Conservation (phyloP, 2,888 invertebrate genomes). For the Netelia inedita region DNA sequence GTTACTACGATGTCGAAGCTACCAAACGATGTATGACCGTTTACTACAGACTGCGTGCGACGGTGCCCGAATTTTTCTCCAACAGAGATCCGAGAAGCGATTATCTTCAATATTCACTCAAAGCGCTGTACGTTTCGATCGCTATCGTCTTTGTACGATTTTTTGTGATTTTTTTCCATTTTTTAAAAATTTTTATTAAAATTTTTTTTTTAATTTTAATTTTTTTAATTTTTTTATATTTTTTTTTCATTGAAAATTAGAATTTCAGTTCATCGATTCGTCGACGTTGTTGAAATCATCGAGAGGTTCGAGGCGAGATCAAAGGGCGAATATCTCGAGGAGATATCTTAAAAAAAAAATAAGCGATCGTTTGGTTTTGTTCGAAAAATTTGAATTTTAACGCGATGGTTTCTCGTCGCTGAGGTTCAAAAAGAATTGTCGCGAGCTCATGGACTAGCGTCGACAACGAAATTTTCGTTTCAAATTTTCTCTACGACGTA, state of each 20-base stretch:
- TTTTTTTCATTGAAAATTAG: not conserved
- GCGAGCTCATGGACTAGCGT: not conserved
- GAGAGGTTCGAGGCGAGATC: too few species aligned
- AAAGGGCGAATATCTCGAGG: too few species aligned
- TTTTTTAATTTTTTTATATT: conserved; percentile 11
- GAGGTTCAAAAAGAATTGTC: too few species aligned
- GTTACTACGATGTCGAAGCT: conserved; percentile 87
- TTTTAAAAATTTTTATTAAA: not conserved
- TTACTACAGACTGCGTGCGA: conserved; percentile 87
- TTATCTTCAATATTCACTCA: conserved; percentile 81
- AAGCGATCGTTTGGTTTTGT: too few species aligned
- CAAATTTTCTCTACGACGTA: not conserved
- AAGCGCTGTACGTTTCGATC: conserved; percentile 86
- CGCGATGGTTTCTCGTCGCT: too few species aligned
- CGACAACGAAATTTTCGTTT: not conserved
- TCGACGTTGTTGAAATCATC: too few species aligned
- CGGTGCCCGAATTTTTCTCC: conserved; percentile 88
- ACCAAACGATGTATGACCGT: conserved; percentile 88
- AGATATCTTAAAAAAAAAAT: too few species aligned
- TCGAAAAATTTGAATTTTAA: too few species aligned
- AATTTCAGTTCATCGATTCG: conserved; percentile 8
- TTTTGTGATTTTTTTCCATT: not conserved
- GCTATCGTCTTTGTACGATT: not conserved
- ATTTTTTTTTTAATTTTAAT: not conserved
- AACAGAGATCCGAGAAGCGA: conserved; percentile 85